Evolutionary conservation across 1,140 invertebrate species (phyloP).

Genomic region (Camponotus pennsylvanicus): DNA sequence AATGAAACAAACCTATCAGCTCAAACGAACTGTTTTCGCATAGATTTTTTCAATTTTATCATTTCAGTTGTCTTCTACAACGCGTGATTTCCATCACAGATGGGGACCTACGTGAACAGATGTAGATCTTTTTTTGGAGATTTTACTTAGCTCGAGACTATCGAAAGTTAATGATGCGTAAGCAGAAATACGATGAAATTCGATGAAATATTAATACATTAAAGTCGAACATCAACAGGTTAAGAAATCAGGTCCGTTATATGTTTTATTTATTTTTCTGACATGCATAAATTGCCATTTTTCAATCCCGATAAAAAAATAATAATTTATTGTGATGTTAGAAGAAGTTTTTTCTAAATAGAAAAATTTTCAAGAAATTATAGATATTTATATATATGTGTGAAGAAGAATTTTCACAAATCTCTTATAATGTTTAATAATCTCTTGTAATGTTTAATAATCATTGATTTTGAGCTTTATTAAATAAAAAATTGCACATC

Average conservation of each 20-base stretch:
- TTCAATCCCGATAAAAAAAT: neutral
- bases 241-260: neutral
- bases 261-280: neutral
- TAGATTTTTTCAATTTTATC: neutral
- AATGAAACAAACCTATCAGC: conserved; percentile 42
- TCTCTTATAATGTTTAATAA: too few species aligned
- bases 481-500: too few species aligned
- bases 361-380: neutral
- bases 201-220: neutral
- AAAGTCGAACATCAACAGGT: neutral
- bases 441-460: too few species aligned
- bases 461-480: too few species aligned
- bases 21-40: neutral
- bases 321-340: neutral
- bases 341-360: neutral
- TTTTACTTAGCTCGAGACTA: neutral
- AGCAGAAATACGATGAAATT: neutral
- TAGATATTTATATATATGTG: too few species aligned
- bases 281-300: neutral
- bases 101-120: neutral
- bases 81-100: neutral
- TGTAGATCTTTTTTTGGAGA: neutral
- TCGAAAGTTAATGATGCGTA: neutral
- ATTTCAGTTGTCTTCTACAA: neutral
- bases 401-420: neutral